These are phyloP conservation scores for Pollachius pollachius DNA, from an alignment of 2,113 vertebrate species.

Conservation along the genomic window DNA sequence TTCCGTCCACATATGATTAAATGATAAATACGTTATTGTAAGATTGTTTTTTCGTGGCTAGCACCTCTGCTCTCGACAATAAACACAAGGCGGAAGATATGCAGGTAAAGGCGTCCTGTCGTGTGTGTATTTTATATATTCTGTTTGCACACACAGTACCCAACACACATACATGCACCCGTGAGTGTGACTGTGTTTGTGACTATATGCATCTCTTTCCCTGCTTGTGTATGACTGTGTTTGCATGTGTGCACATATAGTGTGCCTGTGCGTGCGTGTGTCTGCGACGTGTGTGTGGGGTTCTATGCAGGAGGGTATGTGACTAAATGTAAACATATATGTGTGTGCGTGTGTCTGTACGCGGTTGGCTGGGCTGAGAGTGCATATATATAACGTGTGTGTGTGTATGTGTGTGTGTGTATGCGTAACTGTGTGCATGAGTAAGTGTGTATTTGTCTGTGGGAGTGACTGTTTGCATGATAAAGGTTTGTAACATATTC, in stretches of 20 bases:
- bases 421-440: too few relatives aligned
- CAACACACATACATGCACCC: too few relatives aligned
- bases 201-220: not conserved
- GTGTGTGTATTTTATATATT: not conserved
- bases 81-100: not conserved
- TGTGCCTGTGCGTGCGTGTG: not conserved
- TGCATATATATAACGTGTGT: too few relatives aligned
- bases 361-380: too few relatives aligned
- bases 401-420: too few relatives aligned
- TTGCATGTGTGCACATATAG: not conserved
- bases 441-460: too few relatives aligned
- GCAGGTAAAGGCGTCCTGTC: constrained; percentile 1
- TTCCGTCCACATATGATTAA: not conserved
- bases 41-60: not conserved
- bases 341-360: constrained; percentile 5
- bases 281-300: not conserved
- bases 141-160: too few relatives aligned
- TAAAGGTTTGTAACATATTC: not conserved
- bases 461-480: not conserved
- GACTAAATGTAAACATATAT: too few relatives aligned
- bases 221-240: not conserved
- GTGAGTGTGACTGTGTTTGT: not conserved
- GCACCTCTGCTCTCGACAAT: constrained; percentile 30
- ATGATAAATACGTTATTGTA: constrained; percentile 25
- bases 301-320: too few relatives aligned